These are phyloP conservation scores for Cyrtonyx montezumae DNA, from an alignment of 2,113 vertebrate genomes.

Conservation along the genomic window DNA sequence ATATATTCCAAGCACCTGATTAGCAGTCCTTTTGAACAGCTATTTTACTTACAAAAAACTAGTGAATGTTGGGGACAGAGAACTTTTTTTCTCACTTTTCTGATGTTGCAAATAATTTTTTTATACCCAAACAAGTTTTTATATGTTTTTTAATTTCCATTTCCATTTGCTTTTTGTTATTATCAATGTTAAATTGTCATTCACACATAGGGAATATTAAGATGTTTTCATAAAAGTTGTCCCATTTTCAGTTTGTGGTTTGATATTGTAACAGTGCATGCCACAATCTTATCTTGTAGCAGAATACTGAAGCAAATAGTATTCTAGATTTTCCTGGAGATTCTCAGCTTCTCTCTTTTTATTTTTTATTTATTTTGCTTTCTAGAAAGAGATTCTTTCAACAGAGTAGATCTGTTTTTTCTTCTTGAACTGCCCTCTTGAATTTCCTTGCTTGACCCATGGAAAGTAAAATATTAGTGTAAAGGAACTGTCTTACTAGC, in stretches of 20 bases:
- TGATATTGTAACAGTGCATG: accelerated
- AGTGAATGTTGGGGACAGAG: neutral
- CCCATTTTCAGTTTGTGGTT: neutral
- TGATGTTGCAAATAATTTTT: neutral
- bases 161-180: neutral
- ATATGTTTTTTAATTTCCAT: neutral
- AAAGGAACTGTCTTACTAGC: neutral
- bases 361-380: neutral
- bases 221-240: neutral
- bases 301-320: neutral
- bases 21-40: neutral
- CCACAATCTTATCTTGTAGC: neutral
- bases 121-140: neutral
- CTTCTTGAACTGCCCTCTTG: neutral
- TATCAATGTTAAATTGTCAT: neutral
- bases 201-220: neutral
- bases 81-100: neutral
- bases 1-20: neutral
- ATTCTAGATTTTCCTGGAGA: neutral
- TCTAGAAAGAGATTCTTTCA: neutral
- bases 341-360: neutral
- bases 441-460: neutral
- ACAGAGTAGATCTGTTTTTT: neutral
- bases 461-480: neutral
- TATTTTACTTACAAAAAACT: neutral